Evolutionary conservation across 2,888 invertebrate species (phyloP).

Genomic region (Callosobruchus maculatus): DNA sequence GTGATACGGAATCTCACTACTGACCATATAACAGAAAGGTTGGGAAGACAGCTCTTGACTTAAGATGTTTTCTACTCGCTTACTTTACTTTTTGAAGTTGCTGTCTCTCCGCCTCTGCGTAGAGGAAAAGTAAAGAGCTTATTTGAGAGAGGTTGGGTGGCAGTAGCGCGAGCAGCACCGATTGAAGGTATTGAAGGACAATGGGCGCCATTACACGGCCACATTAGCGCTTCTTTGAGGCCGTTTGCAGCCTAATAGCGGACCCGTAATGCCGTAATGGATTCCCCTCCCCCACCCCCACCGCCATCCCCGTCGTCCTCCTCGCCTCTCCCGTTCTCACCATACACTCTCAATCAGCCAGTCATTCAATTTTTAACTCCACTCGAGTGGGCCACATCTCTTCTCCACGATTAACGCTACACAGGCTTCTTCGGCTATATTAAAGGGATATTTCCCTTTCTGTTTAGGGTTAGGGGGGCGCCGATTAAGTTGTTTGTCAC

Average conservation of each 20-base stretch:
- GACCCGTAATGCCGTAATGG: slow-evolving; percentile 31
- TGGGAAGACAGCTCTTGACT: no score
- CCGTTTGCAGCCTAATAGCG: slow-evolving; percentile 46
- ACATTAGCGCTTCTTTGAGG: slow-evolving; percentile 47
- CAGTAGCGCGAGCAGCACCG: slow-evolving; percentile 29
- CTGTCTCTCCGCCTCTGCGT: neutral
- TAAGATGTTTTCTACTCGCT: no score
- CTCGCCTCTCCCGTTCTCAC: neutral
- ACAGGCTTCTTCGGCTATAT: neutral
- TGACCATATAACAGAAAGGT: no score
- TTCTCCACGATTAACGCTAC: neutral
- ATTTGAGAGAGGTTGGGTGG: slow-evolving; percentile 26
- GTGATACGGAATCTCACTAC: no score
- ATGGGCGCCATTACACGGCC: slow-evolving; percentile 42
- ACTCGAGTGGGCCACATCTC: slow-evolving; percentile 26
- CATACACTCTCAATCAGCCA: slow-evolving; percentile 36
- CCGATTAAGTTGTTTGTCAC: neutral
- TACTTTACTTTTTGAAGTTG: no score
- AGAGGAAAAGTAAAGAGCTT: slow-evolving; percentile 37
- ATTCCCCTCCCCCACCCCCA: slow-evolving; percentile 43
- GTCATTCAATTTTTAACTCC: slow-evolving; percentile 46
- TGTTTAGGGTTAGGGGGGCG: neutral
- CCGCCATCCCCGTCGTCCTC: neutral
- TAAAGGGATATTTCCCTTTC: neutral
- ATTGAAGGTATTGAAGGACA: slow-evolving; percentile 45